Evolutionary conservation across 2,888 invertebrate species (phyloP).

Genomic region (Rhingia rostrata): DNA sequence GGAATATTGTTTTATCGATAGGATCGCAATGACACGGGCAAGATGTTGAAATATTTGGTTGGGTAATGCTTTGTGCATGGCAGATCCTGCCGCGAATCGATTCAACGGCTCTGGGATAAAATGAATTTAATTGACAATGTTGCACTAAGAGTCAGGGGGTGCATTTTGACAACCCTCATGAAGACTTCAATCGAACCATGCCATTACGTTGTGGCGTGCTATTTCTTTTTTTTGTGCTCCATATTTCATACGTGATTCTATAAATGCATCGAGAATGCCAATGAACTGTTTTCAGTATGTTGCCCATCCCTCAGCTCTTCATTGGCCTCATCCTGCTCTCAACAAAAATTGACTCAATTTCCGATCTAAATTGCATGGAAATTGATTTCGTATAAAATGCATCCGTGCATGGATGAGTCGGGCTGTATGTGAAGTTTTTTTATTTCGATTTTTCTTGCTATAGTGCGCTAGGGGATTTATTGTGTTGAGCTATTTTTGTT

Average conservation of each 20-base stretch:
- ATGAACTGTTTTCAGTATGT: slow-evolving; percentile 1
- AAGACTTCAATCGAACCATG: background rate
- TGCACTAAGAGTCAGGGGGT: background rate
- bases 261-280: slow-evolving; percentile 27
- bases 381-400: slow-evolving; percentile 66
- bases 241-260: slow-evolving; percentile 13
- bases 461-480: slow-evolving; percentile 6
- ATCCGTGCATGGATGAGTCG: slow-evolving; percentile 53
- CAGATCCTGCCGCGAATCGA: slow-evolving; percentile 16
- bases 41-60: background rate
- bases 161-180: background rate
- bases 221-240: background rate
- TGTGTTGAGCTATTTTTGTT: slow-evolving; percentile 4
- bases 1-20: slow-evolving; percentile 60
- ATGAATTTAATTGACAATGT: slow-evolving; percentile 6
- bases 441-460: background rate
- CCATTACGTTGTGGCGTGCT: background rate
- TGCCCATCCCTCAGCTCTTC: background rate
- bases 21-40: slow-evolving; percentile 18
- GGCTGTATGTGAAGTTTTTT: background rate
- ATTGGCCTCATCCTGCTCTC: background rate
- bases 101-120: background rate
- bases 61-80: slow-evolving; percentile 33
- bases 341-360: slow-evolving; percentile 49
- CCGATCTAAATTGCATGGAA: slow-evolving; percentile 68